Evolutionary conservation across 2,888 invertebrate species (phyloP).

Genomic region (Cenopis cana): DNA sequence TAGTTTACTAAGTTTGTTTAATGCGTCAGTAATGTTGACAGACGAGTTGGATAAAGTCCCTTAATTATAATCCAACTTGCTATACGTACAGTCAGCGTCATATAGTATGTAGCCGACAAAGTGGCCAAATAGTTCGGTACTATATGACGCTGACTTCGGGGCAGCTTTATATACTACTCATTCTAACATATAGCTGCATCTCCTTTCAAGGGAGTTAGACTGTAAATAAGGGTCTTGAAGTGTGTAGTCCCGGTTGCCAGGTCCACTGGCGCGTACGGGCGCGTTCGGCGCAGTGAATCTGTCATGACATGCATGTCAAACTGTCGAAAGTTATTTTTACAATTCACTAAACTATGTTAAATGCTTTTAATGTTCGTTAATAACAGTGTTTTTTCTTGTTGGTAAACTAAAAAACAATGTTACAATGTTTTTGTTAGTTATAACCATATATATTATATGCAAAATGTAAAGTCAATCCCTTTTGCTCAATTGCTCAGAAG

Average conservation of each 20-base stretch:
- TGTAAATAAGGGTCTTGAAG: conserved; percentile 2
- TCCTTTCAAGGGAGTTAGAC: background rate
- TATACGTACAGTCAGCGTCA: too few species aligned
- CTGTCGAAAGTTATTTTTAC: background rate
- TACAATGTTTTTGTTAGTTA: conserved; percentile 2
- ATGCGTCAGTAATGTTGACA: conserved; percentile 28
- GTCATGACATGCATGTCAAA: conserved; percentile 11
- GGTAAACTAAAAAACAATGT: background rate
- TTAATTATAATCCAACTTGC: background rate
- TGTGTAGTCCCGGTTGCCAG: conserved; percentile 15
- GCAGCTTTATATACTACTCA: background rate
- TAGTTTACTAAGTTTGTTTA: background rate
- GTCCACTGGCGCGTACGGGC: conserved; percentile 7
- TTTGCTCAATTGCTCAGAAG: conserved; percentile 29
- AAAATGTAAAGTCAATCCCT: conserved; percentile 14
- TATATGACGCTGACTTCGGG: too few species aligned
- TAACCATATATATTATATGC: background rate
- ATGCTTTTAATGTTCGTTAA: background rate
- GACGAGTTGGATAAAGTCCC: conserved; percentile 7
- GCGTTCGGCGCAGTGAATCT: conserved; percentile 36
- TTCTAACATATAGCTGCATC: background rate
- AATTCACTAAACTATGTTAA: background rate
- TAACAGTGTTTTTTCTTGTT: background rate
- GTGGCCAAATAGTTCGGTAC: too few species aligned
- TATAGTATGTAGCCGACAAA: too few species aligned